Conservation (phyloP, 2,888 invertebrate species). For the Pyrrhosoma nymphula region DNA sequence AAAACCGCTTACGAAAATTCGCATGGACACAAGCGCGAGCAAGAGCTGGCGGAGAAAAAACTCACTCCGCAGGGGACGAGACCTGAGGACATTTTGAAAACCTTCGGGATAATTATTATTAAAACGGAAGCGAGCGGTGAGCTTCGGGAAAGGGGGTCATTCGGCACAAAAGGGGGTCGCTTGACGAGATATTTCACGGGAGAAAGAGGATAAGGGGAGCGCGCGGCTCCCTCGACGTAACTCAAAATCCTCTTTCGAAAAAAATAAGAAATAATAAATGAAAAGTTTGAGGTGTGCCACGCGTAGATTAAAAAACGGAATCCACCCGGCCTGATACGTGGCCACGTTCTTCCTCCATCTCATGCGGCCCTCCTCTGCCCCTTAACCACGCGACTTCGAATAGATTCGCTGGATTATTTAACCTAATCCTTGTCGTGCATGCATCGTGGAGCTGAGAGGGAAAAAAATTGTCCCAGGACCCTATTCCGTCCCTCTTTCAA, state of each 20-base stretch:
- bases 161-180: not conserved
- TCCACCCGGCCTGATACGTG: not conserved
- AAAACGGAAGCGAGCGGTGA: not conserved
- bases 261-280: not conserved
- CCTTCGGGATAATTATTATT: not conserved
- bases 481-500: not conserved
- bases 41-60: not conserved
- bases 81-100: not conserved
- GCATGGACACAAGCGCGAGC: not conserved
- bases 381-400: conserved; percentile 41
- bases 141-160: not conserved
- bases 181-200: not conserved
- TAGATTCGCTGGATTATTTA: conserved; percentile 63
- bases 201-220: not conserved
- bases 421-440: conserved; percentile 53
- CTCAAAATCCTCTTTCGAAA: conserved; percentile 30
- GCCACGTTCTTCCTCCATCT: not conserved
- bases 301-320: conserved; percentile 20
- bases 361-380: not conserved
- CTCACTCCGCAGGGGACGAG: not conserved
- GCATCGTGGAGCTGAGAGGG: not conserved
- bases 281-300: conserved; percentile 19
- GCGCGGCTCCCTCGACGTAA: not conserved
- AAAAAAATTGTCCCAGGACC: conserved; percentile 19
- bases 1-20: not conserved